Conservation (phyloP, 2,113 vertebrate genomes). For the Coryphaenoides rupestris region DNA sequence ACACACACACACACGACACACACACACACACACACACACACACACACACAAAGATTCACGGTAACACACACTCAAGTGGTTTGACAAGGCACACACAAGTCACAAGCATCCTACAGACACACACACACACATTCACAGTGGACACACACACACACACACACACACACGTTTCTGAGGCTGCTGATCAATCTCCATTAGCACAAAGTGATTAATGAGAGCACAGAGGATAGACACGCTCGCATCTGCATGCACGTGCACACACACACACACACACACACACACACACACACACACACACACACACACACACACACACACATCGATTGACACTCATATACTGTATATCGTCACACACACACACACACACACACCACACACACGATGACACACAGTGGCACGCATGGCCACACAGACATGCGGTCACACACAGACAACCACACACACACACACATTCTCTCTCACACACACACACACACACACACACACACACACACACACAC, state of each 20-base stretch:
- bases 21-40: not conserved
- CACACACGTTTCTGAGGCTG: slow-evolving; percentile 55
- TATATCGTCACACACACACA: slow-evolving; percentile 29
- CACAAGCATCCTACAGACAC: too few species aligned
- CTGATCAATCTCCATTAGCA: slow-evolving; percentile 71
- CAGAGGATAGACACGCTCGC: slow-evolving; percentile 45
- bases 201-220: slow-evolving; percentile 63
- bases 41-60: not conserved
- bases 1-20: not conserved
- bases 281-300: slow-evolving; percentile 9
- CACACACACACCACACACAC: slow-evolving; percentile 31
- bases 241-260: slow-evolving; percentile 25
- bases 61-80: not conserved
- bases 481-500: not conserved
- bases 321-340: too few species aligned
- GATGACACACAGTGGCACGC: slow-evolving; percentile 40
- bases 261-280: slow-evolving; percentile 11
- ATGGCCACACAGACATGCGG: slow-evolving; percentile 2
- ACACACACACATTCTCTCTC: slow-evolving; percentile 3
- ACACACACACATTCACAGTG: not conserved
- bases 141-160: not conserved
- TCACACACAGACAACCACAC: slow-evolving; percentile 8
- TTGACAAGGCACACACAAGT: not conserved
- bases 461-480: slow-evolving; percentile 41
- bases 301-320: too few species aligned